phyloP scores from a whole-genome alignment of 2,797 vertebrate genomes.

The Microtus agrestis region DNA sequence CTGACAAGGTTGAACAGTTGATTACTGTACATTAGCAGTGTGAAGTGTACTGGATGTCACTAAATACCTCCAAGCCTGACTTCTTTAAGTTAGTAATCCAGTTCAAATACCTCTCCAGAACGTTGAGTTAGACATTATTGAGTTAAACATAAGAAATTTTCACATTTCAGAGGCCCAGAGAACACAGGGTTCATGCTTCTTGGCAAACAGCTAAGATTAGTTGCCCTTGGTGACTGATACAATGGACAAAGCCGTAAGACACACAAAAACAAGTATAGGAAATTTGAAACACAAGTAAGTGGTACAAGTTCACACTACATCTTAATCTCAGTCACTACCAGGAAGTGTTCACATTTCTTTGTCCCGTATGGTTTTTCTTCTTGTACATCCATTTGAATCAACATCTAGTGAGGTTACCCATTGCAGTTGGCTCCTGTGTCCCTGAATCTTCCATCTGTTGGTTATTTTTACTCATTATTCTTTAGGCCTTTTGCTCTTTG shows the following conservation, averaged over 20 bases:
- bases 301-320: not conserved
- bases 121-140: slow-evolving; percentile 39
- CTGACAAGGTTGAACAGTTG: not conserved
- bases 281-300: slow-evolving; percentile 42
- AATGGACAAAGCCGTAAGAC: slow-evolving; percentile 8
- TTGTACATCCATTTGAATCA: slow-evolving; percentile 25
- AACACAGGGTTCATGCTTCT: not conserved
- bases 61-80: not conserved
- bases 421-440: not conserved
- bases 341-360: not conserved
- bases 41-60: not conserved
- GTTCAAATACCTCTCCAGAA: slow-evolving; percentile 39
- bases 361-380: not conserved
- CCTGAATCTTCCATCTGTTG: not conserved
- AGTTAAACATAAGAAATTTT: slow-evolving; percentile 44
- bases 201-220: not conserved
- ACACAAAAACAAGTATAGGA: not conserved
- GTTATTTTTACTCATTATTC: too few species aligned
- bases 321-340: not conserved
- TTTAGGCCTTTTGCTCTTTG: too few species aligned
- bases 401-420: not conserved
- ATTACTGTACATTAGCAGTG: not conserved
- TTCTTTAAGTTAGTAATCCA: slow-evolving; percentile 30
- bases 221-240: not conserved
- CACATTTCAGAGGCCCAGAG: slow-evolving; percentile 24